These are phyloP conservation scores for Centropus unirufus DNA, from an alignment of 2,113 vertebrate species.

Conservation along the genomic window DNA sequence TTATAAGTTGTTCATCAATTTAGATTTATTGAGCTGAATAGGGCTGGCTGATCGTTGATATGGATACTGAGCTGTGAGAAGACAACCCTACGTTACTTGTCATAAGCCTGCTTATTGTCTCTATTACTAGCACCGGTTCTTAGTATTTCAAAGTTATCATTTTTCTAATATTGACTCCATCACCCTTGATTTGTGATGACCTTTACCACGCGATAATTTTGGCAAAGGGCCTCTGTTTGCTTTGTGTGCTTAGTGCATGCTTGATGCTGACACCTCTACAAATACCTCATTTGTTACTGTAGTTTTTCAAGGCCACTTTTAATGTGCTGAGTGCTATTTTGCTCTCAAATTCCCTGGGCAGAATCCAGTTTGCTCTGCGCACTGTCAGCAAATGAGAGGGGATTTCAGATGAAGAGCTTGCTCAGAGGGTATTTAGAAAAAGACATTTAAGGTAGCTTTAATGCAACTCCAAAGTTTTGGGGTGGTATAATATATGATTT, in stretches of 20 bases:
- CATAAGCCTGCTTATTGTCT: background rate
- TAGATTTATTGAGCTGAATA: background rate
- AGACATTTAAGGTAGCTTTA: background rate
- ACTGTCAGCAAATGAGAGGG: background rate
- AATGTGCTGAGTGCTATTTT: constrained; percentile 2
- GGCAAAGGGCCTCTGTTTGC: background rate
- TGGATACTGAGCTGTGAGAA: background rate
- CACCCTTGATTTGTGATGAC: background rate
- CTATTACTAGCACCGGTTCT: background rate
- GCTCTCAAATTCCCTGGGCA: background rate
- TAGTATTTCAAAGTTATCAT: background rate
- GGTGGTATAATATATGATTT: background rate
- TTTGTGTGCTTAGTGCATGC: background rate
- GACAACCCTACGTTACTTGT: background rate
- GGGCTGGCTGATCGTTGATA: background rate
- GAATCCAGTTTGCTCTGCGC: constrained; percentile 15
- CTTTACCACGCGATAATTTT: background rate
- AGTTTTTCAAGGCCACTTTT: background rate
- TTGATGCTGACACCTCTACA: background rate
- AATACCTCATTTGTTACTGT: background rate
- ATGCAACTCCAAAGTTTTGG: background rate
- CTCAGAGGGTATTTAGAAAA: background rate
- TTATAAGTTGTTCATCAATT: background rate
- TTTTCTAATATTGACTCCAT: background rate
- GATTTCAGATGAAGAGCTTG: background rate